Conservation (phyloP, 1,140 invertebrate genomes). For the Phthorimaea operculella region DNA sequence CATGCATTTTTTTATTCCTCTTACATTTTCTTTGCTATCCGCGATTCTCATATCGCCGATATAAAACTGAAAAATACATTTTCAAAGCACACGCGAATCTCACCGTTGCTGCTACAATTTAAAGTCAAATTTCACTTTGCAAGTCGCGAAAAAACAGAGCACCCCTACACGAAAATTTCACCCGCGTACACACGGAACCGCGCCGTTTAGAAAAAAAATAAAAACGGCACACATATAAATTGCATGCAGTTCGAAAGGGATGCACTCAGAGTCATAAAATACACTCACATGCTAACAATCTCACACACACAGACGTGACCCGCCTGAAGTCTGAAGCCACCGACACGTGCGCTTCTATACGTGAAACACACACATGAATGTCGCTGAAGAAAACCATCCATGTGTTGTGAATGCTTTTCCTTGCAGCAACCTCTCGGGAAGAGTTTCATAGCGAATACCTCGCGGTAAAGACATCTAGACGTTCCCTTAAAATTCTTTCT, state of each 20-base stretch:
- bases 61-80: conserved; percentile 69
- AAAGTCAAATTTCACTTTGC: not conserved
- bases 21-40: conserved; percentile 66
- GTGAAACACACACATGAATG: conserved; percentile 32
- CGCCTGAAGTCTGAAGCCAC: conserved; percentile 36
- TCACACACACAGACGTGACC: conserved; percentile 27
- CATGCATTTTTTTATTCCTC: conserved; percentile 61
- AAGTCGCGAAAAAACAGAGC: conserved; percentile 44
- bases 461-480: conserved; percentile 66
- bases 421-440: conserved; percentile 66
- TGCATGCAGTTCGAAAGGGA: conserved; percentile 65
- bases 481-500: conserved; percentile 47
- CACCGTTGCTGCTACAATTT: conserved; percentile 1
- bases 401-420: conserved; percentile 67
- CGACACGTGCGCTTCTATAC: conserved; percentile 31
- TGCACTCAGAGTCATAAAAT: conserved; percentile 67
- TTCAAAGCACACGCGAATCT: conserved; percentile 26
- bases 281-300: conserved; percentile 33
- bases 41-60: conserved; percentile 67
- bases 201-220: conserved; percentile 63
- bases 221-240: conserved; percentile 63
- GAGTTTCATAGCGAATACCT: conserved; percentile 68
- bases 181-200: conserved; percentile 43
- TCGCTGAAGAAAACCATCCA: conserved; percentile 56
- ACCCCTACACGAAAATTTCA: conserved; percentile 47